Evolutionary conservation across 2,113 vertebrate genomes (phyloP), one percentile per base, ranked within the genome.

Genomic region (Charadrius vociferus): DNA sequence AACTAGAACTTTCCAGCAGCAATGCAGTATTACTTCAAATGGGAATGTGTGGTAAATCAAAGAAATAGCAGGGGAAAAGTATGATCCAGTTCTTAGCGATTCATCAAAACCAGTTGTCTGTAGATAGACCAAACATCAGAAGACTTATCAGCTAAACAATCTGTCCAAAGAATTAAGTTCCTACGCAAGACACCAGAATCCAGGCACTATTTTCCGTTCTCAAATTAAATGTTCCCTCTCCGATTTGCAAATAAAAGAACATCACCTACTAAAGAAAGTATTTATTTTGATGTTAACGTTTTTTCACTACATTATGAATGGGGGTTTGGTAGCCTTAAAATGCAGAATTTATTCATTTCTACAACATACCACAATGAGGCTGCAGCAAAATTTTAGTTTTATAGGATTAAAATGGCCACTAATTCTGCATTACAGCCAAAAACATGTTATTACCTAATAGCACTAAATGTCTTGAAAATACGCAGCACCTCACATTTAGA

Each of bases 1-100:
- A 82, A 82, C 11, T 27, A 86, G 59, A 88, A 80, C 92, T 95
- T 94, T 94, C 90, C 84, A 96, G 29, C 10, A 55, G 50, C 34
- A 71, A 52, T 2, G 50, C 12, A 55, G 39, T 71, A 92, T 63
- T 92, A 78, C n/a, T 94, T 92, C 56, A 94, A 83, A 79, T 78
- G 39, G 1, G 32, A 81, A 37, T 80, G 36, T 59, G 71, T 53
- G 85, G 63, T 84, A 93, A 94, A 83, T 81, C 30, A 93, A 77
- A 90, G 45, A 80, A 93, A 86, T 10, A 63, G 63, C 59, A 92
- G 34, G 30, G 59, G 71, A 87, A 80, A 90, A 92, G 17, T n/a
- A 70, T 20, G 61, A 91, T 90, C 62, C 90, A 95, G 16, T 50
- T 90, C 86, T 59, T 30, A 56, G 84, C 68, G 90, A 95, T 75